Percentiles rank a stretch among this genome's conserved stretches.
phyloP scores from a whole-genome alignment of 2,113 vertebrate species.

The Catharus fuscescens region DNA sequence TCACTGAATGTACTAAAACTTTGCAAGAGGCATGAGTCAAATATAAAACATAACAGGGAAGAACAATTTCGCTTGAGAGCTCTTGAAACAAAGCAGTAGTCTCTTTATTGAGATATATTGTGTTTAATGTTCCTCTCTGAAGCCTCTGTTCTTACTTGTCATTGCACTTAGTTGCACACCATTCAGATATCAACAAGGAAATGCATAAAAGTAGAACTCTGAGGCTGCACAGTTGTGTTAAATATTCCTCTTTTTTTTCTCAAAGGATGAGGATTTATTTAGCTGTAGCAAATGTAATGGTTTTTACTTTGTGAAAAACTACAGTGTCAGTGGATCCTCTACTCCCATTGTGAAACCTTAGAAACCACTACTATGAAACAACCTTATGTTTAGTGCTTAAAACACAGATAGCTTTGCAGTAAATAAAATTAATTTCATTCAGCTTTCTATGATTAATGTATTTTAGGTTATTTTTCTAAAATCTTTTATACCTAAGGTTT shows the following conservation, averaged over 20 bases:
- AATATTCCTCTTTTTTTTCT: neutral
- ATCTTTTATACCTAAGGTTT: neutral
- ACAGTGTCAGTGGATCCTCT: neutral
- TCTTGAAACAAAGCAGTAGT: neutral
- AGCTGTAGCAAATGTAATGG: neutral
- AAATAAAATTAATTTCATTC: neutral
- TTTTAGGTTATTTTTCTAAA: neutral
- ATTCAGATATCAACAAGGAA: neutral
- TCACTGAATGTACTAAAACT: neutral
- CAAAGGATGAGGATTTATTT: neutral
- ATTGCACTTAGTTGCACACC: neutral
- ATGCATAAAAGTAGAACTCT: neutral
- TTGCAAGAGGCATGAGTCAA: neutral
- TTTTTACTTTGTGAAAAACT: neutral
- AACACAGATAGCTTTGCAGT: neutral
- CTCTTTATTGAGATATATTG: neutral
- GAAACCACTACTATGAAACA: neutral
- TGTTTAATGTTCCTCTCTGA: neutral
- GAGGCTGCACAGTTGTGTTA: neutral
- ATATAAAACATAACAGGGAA: neutral
- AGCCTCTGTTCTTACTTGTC: neutral
- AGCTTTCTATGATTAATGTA: neutral
- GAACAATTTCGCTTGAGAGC: neutral
- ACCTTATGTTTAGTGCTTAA: neutral
- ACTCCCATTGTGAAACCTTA: neutral